Conservation (phyloP, 2,888 invertebrate species). For the Lycia hirtaria region DNA sequence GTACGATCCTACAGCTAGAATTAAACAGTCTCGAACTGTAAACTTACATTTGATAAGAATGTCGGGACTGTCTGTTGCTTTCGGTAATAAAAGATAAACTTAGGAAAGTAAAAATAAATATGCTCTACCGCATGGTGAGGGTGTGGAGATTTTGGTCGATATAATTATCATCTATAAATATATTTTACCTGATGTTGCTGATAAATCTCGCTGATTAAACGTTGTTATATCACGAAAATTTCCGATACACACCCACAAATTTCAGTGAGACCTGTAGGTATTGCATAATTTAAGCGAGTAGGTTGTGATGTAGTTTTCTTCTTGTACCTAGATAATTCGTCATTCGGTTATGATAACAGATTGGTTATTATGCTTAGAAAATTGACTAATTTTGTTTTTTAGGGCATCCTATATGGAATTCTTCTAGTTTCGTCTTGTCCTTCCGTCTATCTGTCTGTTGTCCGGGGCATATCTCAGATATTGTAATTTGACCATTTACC, state of each 20-base stretch:
- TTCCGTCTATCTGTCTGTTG: no score
- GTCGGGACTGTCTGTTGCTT: neutral
- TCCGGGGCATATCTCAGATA: no score
- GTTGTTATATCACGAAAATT: neutral
- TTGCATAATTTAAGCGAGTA: constrained; percentile 3
- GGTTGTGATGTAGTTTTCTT: neutral
- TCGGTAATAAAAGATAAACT: constrained; percentile 13
- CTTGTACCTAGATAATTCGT: constrained; percentile 1
- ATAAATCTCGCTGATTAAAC: constrained; percentile 10
- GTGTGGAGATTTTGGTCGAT: neutral
- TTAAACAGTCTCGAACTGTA: neutral
- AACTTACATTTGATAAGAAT: neutral
- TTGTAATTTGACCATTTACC: no score
- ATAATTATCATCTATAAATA: constrained; percentile 11
- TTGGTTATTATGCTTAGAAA: neutral
- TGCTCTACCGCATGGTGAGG: constrained; percentile 6
- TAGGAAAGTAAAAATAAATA: constrained; percentile 15
- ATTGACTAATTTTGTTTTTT: no score
- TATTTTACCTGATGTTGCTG: constrained; percentile 12
- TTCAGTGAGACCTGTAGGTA: constrained; percentile 2
- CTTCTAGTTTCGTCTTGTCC: no score
- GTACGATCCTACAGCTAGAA: neutral
- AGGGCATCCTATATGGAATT: no score
- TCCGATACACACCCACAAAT: constrained; percentile 22
- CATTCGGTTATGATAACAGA: neutral